phyloP scores from a whole-genome alignment of 2,113 vertebrate species.

The Cyanistes caeruleus region DNA sequence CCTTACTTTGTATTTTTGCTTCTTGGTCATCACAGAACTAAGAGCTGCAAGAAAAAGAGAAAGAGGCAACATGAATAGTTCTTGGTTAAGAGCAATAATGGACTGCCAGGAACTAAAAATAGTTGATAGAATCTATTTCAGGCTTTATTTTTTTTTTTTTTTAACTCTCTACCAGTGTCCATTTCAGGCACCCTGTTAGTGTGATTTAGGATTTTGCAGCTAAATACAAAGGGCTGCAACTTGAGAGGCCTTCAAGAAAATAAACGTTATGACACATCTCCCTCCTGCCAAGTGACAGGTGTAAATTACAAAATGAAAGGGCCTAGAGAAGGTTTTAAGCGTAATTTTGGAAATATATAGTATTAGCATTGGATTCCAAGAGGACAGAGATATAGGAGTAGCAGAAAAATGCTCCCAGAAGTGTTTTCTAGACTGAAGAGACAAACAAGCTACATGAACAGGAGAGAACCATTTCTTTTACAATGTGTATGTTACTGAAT shows the following conservation, averaged over 20 bases:
- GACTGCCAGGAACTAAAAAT: neutral
- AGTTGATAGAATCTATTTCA: neutral
- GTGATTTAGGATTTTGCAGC: neutral
- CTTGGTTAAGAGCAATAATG: neutral
- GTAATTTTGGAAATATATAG: neutral
- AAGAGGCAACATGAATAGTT: neutral
- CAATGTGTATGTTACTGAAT: accelerated
- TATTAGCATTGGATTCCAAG: neutral
- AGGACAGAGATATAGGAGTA: neutral
- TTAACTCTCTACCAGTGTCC: neutral
- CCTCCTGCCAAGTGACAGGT: neutral
- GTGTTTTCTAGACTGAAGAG: neutral
- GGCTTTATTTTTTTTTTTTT: neutral
- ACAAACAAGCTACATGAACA: neutral
- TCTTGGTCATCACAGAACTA: neutral
- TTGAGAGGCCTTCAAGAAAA: neutral
- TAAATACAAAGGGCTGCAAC: neutral
- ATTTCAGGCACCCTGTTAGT: neutral
- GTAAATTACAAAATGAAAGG: neutral
- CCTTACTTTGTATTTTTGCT: neutral
- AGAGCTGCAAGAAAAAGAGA: neutral
- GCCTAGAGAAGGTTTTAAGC: neutral
- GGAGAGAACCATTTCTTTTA: neutral
- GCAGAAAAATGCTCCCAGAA: neutral
- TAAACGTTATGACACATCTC: neutral